Conservation (phyloP, 2,888 invertebrate genomes). For the Stenchaetothrips biformis region DNA sequence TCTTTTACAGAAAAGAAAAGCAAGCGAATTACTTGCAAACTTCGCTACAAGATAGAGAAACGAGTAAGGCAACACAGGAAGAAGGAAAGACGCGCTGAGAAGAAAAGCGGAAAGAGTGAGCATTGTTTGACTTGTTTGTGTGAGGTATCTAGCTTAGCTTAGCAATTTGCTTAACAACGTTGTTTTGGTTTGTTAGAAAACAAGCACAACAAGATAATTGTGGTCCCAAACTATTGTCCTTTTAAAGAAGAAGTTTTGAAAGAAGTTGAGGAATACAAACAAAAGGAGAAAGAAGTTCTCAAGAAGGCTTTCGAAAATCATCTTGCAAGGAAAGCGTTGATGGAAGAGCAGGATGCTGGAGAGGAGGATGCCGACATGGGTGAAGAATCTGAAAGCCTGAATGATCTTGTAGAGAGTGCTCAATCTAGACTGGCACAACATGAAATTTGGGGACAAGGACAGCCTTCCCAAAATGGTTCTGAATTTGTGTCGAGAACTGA, state of each 20-base stretch:
- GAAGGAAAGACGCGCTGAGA: constrained; percentile 71
- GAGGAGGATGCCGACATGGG: constrained; percentile 37
- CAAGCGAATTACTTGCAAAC: constrained; percentile 69
- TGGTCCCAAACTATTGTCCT: constrained; percentile 90
- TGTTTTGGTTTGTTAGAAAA: constrained; percentile 37
- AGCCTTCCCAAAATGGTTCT: constrained; percentile 35
- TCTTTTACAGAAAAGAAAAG: constrained; percentile 67
- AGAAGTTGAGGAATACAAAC: constrained; percentile 73
- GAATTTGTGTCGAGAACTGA: constrained; percentile 55
- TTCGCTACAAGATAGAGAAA: constrained; percentile 81
- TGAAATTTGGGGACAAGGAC: constrained; percentile 54
- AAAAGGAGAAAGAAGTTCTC: constrained; percentile 57
- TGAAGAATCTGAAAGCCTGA: constrained; percentile 36
- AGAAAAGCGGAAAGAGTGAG: constrained; percentile 67
- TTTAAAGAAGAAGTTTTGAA: constrained; percentile 91
- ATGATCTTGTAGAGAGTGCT: constrained; percentile 55
- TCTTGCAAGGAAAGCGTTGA: constrained; percentile 12
- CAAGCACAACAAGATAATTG: constrained; percentile 56
- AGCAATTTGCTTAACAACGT: background rate
- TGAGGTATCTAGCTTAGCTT: background rate
- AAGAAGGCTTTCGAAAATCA: constrained; percentile 39
- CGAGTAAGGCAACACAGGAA: constrained; percentile 84
- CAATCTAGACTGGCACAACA: constrained; percentile 62
- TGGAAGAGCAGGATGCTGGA: no score
- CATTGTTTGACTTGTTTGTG: constrained; percentile 32